Evolutionary conservation across 2,888 invertebrate species (phyloP).

Genomic region (Trissonchulus sp.): DNA sequence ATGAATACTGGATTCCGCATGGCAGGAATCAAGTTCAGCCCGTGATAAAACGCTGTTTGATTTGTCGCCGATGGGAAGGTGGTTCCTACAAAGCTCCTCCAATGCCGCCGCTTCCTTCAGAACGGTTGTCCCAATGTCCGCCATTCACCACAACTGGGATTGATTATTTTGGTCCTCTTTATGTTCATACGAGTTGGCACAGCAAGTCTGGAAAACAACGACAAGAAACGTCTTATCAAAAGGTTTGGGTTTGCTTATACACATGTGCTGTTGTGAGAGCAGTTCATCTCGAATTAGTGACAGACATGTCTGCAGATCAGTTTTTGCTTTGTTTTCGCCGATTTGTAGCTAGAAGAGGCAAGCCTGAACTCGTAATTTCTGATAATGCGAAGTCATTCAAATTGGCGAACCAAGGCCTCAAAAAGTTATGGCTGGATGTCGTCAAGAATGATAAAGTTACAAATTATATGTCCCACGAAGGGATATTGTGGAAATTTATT

Average conservation of each 20-base stretch:
- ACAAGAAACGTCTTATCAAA: too few species aligned
- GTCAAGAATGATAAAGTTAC: slow-evolving; percentile 25
- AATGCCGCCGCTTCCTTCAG: background rate
- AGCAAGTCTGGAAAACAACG: slow-evolving; percentile 43
- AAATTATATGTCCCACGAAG: slow-evolving; percentile 16
- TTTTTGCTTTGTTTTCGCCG: slow-evolving; percentile 48
- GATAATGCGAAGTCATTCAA: slow-evolving; percentile 54
- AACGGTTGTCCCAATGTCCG: background rate
- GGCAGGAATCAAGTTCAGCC: slow-evolving; percentile 25
- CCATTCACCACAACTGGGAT: slow-evolving; percentile 42
- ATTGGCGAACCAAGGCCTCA: slow-evolving; percentile 47
- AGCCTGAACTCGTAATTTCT: slow-evolving; percentile 46
- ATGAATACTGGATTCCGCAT: slow-evolving; percentile 28
- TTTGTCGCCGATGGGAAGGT: slow-evolving; percentile 7
- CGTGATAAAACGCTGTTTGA: background rate
- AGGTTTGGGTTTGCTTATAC: slow-evolving; percentile 49
- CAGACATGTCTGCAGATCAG: slow-evolving; percentile 42
- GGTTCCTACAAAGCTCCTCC: slow-evolving; percentile 7
- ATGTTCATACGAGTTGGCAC: too few species aligned
- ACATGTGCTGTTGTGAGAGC: slow-evolving; percentile 53
- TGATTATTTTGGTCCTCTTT: slow-evolving; percentile 52
- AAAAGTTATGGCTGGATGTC: slow-evolving; percentile 29
- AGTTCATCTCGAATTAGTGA: slow-evolving; percentile 52
- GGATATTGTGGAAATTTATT: slow-evolving; percentile 28
- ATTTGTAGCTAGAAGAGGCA: slow-evolving; percentile 48